phyloP scores from a whole-genome alignment of 2,888 invertebrate genomes.

The Thereva unica region DNA sequence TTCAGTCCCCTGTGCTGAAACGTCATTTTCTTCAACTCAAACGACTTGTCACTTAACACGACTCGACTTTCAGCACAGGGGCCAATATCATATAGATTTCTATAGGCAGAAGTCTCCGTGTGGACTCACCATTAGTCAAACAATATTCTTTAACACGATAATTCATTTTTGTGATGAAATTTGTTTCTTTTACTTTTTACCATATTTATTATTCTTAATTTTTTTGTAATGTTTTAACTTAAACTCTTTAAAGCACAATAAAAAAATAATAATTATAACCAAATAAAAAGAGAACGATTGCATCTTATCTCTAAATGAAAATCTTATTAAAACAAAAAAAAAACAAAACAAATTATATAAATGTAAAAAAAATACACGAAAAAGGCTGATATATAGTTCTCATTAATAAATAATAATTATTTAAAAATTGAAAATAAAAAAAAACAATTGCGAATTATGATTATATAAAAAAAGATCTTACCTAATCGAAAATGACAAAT shows the following conservation, averaged over 20 bases:
- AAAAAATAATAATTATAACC: background rate
- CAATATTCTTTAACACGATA: too few species aligned
- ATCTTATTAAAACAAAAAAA: conserved; percentile 25
- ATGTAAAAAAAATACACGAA: conserved; percentile 30
- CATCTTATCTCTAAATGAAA: conserved; percentile 39
- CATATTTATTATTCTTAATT: conserved; percentile 37
- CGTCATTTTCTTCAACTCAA: too few species aligned
- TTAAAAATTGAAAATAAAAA: conserved; percentile 21
- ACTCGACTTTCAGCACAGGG: too few species aligned
- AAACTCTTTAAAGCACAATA: background rate
- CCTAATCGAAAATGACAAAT: conserved; percentile 29
- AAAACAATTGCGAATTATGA: conserved; percentile 4
- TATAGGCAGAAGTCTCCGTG: too few species aligned
- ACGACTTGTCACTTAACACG: too few species aligned
- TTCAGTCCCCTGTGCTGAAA: too few species aligned
- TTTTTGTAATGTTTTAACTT: conserved; percentile 8
- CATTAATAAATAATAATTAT: conserved; percentile 32
- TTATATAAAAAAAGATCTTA: conserved; percentile 28
- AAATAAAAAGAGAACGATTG: conserved; percentile 8
- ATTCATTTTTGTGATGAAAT: too few species aligned
- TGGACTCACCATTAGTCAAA: too few species aligned
- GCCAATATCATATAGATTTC: too few species aligned
- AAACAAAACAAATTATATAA: conserved; percentile 31
- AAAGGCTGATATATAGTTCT: conserved; percentile 40
- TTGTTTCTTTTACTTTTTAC: background rate